phyloP scores from a whole-genome alignment of 2,888 invertebrate species.

The Ichneumon xanthorius region DNA sequence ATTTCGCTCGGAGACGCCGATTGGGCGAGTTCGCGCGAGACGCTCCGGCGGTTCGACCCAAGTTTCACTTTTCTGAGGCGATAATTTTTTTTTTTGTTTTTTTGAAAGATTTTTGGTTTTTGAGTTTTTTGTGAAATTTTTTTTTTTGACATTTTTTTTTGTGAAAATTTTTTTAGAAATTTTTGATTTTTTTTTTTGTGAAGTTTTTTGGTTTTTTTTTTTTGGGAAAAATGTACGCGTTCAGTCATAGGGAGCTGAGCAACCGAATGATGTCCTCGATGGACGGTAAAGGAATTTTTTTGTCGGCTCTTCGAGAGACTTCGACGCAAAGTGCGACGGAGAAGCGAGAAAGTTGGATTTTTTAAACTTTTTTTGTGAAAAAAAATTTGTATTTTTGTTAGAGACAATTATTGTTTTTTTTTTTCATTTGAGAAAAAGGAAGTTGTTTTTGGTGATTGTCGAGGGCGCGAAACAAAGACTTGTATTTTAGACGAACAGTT shows the following conservation, averaged over 20 bases:
- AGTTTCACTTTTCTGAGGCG: too few species aligned
- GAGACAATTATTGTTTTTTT: too few species aligned
- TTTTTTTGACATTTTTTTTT: not conserved
- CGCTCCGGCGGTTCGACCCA: too few species aligned
- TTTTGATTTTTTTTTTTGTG: not conserved
- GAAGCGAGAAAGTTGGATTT: not conserved
- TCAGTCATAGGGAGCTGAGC: constrained; percentile 89
- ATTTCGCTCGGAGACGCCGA: too few species aligned
- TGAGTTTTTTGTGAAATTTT: not conserved
- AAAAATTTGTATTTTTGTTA: too few species aligned
- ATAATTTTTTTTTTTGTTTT: too few species aligned
- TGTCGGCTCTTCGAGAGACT: too few species aligned
- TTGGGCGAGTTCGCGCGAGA: too few species aligned
- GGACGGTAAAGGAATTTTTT: constrained; percentile 87
- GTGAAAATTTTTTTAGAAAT: not conserved
- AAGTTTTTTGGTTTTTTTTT: constrained; percentile 32
- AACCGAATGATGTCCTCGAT: constrained; percentile 91
- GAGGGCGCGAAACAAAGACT: too few species aligned
- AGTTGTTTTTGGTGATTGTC: too few species aligned
- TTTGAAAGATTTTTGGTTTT: not conserved
- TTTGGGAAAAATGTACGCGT: constrained; percentile 87
- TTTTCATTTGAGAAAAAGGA: not conserved
- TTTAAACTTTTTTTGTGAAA: not conserved
- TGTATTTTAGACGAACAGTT: too few species aligned
- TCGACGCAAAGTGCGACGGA: too few species aligned